A percentile compares a stretch with the other conserved stretches of the same genome.
Evolutionary conservation across 2,797 vertebrate species (phyloP).

Genomic region (Lemur catta): DNA sequence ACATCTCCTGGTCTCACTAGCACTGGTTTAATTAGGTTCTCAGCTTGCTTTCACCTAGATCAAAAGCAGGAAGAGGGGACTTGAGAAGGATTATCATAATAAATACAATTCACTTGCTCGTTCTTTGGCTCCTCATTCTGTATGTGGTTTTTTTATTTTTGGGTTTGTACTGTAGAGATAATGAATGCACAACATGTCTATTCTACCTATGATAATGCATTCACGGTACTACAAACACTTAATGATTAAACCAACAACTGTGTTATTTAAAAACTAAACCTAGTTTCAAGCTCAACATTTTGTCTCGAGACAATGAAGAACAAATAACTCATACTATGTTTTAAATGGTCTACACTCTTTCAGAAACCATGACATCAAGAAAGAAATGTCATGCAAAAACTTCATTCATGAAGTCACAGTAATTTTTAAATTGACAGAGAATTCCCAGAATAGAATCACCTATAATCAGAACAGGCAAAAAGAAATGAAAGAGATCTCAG

Average conservation of each 20-base stretch:
- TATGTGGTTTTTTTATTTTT: not conserved
- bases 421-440: conserved; percentile 21
- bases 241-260: conserved; percentile 53
- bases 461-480: conserved; percentile 29
- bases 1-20: conserved; percentile 46
- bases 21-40: conserved; percentile 73
- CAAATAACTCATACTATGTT: conserved; percentile 22
- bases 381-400: conserved; percentile 14
- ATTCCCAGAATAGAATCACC: conserved; percentile 10
- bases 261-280: conserved; percentile 52
- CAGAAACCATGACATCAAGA: conserved; percentile 11
- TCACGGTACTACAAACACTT: not conserved
- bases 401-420: conserved; percentile 3
- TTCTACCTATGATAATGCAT: conserved; percentile 58
- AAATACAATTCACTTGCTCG: conserved; percentile 60
- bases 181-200: conserved; percentile 54
- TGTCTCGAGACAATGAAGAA: conserved; percentile 8
- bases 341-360: conserved; percentile 27
- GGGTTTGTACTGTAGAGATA: conserved; percentile 50
- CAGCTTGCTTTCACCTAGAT: conserved; percentile 78
- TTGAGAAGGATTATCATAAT: conserved; percentile 78
- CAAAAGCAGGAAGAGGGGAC: conserved; percentile 67
- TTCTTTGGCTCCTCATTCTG: conserved; percentile 50
- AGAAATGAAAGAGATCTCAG: not conserved
- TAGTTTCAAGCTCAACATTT: conserved; percentile 42